Evolutionary conservation across 2,888 invertebrate genomes (phyloP).

Genomic region (Perizoma affinitatum): DNA sequence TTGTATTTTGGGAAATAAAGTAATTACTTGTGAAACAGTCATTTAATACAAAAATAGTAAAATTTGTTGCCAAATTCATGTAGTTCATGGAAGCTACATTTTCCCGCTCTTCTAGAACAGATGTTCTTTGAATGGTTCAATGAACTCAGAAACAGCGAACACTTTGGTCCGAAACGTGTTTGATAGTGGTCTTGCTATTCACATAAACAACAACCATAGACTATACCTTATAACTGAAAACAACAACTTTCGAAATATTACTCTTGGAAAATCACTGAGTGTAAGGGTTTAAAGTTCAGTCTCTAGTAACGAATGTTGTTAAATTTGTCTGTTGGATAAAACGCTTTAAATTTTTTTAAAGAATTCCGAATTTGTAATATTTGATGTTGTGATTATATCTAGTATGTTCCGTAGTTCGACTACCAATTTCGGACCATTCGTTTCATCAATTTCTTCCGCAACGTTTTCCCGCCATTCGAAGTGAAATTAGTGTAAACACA

Average conservation of each 20-base stretch:
- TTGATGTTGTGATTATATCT: not conserved
- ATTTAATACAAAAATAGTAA: not conserved
- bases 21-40: not conserved
- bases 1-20: not conserved
- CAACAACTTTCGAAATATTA: too few relatives aligned
- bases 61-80: not conserved
- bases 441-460: not conserved
- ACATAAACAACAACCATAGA: not conserved
- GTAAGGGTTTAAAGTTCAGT: too few relatives aligned
- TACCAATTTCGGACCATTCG: constrained; percentile 12
- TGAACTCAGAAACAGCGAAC: constrained; percentile 25
- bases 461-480: constrained; percentile 34
- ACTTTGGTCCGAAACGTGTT: constrained; percentile 25
- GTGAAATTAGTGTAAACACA: not conserved
- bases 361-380: too few relatives aligned
- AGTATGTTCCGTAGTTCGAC: not conserved
- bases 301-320: not conserved
- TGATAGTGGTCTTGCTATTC: not conserved
- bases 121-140: constrained; percentile 38
- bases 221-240: too few relatives aligned
- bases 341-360: too few relatives aligned
- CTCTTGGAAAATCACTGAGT: too few relatives aligned
- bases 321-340: not conserved
- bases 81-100: constrained; percentile 12
- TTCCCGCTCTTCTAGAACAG: constrained; percentile 23